Conservation (phyloP, 2,797 vertebrate species). For the Phrynocephalus forsythii region DNA sequence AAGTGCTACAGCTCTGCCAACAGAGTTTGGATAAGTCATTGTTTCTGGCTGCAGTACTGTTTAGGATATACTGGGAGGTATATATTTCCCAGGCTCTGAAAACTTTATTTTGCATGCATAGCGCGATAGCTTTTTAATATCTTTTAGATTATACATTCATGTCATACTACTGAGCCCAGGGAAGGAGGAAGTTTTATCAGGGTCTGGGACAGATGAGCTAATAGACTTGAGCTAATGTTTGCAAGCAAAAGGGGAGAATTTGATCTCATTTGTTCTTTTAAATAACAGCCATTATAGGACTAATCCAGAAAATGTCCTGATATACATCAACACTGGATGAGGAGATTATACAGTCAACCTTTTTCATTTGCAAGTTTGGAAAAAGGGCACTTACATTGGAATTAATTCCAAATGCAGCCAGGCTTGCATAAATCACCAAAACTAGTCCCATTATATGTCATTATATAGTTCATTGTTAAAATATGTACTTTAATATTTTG, state of each 20-base stretch:
- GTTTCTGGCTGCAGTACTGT: too few relatives aligned
- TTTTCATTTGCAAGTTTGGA: slow-evolving; percentile 41
- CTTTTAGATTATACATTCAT: neutral
- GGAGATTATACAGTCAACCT: slow-evolving; percentile 36
- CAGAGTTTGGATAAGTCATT: too few relatives aligned
- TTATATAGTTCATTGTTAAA: slow-evolving; percentile 6
- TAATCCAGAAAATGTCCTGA: slow-evolving; percentile 49
- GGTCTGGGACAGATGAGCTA: slow-evolving; percentile 41
- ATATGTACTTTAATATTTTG: slow-evolving; percentile 11
- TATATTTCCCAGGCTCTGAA: too few relatives aligned
- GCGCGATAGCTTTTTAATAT: neutral
- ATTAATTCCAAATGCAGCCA: slow-evolving; percentile 40
- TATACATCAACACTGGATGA: neutral
- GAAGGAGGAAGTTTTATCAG: slow-evolving; percentile 12
- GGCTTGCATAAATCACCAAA: slow-evolving; percentile 7
- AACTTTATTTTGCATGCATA: neutral
- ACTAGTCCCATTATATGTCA: slow-evolving; percentile 44
- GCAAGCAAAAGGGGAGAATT: neutral
- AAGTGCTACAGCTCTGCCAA: too few relatives aligned
- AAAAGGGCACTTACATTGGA: slow-evolving; percentile 2
- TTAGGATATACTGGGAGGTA: too few relatives aligned
- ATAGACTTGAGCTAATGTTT: slow-evolving; percentile 52
- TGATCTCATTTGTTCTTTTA: slow-evolving; percentile 52
- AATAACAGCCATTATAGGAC: slow-evolving; percentile 49
- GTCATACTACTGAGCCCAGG: neutral